Evolutionary conservation across 1,140 invertebrate species (phyloP).

Genomic region (Pogonognathellus flavescens): DNA sequence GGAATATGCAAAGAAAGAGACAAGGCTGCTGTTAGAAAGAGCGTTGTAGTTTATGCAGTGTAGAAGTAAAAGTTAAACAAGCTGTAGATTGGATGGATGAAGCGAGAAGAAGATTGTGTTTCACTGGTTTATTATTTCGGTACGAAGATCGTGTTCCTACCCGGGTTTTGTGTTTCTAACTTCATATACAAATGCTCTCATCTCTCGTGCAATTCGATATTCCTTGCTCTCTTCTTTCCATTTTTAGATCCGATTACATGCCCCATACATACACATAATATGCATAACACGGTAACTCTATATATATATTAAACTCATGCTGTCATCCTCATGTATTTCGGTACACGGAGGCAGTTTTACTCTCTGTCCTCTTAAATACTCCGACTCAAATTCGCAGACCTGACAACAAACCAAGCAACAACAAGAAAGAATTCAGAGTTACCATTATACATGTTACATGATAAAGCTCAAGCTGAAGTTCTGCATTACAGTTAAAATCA

Average conservation of each 20-base stretch:
- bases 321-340: not conserved
- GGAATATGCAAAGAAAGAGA: no score
- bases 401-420: no score
- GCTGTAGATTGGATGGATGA: conserved; percentile 43
- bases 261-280: conserved; percentile 11
- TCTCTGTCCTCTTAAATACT: not conserved
- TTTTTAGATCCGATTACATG: conserved; percentile 64
- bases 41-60: conserved; percentile 17
- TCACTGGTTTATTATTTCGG: conserved; percentile 63
- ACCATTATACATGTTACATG: no score
- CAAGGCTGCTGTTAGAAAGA: no score
- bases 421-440: no score
- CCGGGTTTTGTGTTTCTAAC: conserved; percentile 63
- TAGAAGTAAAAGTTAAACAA: conserved; percentile 31
- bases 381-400: no score
- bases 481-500: no score
- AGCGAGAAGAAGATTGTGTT: conserved; percentile 56
- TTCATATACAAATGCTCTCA: conserved; percentile 60
- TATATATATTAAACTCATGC: conserved; percentile 1
- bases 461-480: no score
- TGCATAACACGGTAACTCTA: not conserved
- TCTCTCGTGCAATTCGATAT: conserved; percentile 57
- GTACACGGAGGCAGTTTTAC: not conserved
- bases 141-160: conserved; percentile 62
- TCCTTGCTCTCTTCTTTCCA: conserved; percentile 63